A percentile compares a stretch with the other conserved stretches of the same genome.
These are phyloP conservation scores for Oikopleura vanhoeffeni DNA, from an alignment of 23 tunicate genomes.

Conservation along the genomic window DNA sequence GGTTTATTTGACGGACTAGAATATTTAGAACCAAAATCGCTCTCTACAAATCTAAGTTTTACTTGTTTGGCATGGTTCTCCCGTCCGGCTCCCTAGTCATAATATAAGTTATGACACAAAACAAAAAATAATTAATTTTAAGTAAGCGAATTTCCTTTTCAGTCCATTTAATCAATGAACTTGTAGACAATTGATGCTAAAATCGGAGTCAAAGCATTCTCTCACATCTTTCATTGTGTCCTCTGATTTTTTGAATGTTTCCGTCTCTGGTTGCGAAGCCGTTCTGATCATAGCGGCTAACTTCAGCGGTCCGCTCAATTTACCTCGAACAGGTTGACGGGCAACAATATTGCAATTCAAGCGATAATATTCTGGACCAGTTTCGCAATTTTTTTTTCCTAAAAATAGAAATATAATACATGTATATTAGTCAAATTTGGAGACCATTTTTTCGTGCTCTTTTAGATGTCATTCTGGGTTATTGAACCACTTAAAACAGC, in stretches of 20 bases:
- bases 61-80: background rate
- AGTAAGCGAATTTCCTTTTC: background rate
- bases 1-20: background rate
- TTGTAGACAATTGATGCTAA: background rate
- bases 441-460: too few species aligned
- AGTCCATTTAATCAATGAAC: background rate
- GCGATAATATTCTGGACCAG: slow-evolving; percentile 12
- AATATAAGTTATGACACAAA: background rate
- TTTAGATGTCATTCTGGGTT: too few species aligned
- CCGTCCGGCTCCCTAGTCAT: background rate
- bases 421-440: too few species aligned
- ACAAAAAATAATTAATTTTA: too few species aligned
- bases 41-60: too few species aligned
- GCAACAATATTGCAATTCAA: background rate
- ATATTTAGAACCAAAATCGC: background rate
- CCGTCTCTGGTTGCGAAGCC: background rate
- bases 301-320: background rate
- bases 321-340: slow-evolving; percentile 2
- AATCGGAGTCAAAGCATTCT: background rate
- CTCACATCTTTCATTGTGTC: background rate
- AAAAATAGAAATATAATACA: too few species aligned
- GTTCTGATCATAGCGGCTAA: background rate
- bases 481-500: too few species aligned
- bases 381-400: too few species aligned
- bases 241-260: background rate